Percentiles rank a stretch among this genome's conserved stretches.
Conservation (phyloP, 2,797 vertebrate species). For the Naso thynnoides region DNA sequence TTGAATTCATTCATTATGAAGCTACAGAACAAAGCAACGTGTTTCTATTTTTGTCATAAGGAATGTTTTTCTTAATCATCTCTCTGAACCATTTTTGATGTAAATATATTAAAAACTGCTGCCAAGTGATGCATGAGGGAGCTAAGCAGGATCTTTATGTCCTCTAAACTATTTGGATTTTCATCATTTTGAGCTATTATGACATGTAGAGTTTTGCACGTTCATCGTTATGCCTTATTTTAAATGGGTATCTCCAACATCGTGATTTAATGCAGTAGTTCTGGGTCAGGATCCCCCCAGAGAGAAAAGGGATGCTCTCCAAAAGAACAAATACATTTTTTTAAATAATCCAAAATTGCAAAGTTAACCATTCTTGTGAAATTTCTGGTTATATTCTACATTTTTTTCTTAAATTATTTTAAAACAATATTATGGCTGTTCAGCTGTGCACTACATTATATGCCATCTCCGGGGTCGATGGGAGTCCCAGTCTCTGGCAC, state of each 20-base stretch:
- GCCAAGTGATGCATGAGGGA: background rate
- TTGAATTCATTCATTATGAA: background rate
- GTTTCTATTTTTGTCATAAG: background rate
- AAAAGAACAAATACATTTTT: too few species aligned
- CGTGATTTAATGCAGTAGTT: too few species aligned
- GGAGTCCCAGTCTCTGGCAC: too few species aligned
- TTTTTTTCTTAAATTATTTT: too few species aligned
- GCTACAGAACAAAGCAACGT: background rate
- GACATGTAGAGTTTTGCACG: background rate
- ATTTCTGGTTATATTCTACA: too few species aligned
- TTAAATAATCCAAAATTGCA: too few species aligned
- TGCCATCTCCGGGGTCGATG: too few species aligned
- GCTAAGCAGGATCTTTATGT: background rate
- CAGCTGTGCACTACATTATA: too few species aligned
- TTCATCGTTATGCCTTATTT: background rate
- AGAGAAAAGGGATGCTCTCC: too few species aligned
- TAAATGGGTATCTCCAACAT: background rate
- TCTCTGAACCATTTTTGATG: constrained; percentile 2
- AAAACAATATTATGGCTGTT: too few species aligned
- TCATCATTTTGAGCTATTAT: background rate
- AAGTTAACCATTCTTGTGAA: too few species aligned
- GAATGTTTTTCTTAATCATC: background rate
- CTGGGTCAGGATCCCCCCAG: too few species aligned
- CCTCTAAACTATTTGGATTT: background rate
- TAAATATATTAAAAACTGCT: background rate